phyloP scores from a whole-genome alignment of 2,888 invertebrate species.

The Tenthredo notha region DNA sequence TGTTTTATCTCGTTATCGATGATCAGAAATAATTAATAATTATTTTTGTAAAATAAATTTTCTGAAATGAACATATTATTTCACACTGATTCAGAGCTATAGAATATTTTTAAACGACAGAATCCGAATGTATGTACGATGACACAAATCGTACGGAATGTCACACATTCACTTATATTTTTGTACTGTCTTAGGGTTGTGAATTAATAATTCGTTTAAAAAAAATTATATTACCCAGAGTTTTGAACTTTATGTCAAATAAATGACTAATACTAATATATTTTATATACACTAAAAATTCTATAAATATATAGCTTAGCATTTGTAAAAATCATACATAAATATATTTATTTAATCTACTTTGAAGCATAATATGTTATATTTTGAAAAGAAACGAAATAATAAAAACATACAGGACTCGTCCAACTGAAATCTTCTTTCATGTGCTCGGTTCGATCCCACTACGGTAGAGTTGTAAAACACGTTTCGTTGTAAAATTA shows the following conservation, averaged over 20 bases:
- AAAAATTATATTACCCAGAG: background rate
- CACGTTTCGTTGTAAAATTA: no score
- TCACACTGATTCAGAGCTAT: background rate
- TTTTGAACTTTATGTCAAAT: background rate
- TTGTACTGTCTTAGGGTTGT: background rate
- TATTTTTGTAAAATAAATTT: background rate
- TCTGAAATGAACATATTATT: background rate
- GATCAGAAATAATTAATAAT: background rate
- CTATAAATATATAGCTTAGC: background rate
- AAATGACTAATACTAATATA: background rate
- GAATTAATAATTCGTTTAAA: background rate
- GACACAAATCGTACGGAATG: background rate
- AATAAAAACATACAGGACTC: background rate
- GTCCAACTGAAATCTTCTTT: background rate
- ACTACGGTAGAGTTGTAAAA: no score
- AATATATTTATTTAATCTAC: background rate
- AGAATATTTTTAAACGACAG: background rate
- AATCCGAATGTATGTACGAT: background rate
- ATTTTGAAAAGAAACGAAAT: background rate
- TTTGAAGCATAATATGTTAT: background rate
- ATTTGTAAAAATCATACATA: constrained; percentile 6
- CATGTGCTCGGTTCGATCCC: no score
- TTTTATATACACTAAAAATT: background rate
- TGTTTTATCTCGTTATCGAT: background rate
- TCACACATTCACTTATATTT: background rate